A percentile compares a stretch with the other conserved stretches of the same genome.
Evolutionary conservation across 2,797 vertebrate species (phyloP).

Genomic region (Etheostoma perlongum): DNA sequence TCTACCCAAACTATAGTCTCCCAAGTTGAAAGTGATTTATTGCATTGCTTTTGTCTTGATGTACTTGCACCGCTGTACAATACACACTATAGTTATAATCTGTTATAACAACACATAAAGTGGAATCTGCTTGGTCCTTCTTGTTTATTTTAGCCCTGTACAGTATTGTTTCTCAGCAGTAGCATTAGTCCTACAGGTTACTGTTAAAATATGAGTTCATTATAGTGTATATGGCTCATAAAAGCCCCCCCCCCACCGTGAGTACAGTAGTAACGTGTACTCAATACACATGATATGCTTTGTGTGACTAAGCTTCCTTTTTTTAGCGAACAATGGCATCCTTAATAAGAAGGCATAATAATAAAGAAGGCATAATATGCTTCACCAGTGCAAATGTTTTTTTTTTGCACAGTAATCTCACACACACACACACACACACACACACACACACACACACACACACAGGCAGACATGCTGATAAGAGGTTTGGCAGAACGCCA

Average conservation of each 20-base stretch:
- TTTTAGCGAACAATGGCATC: constrained; percentile 9
- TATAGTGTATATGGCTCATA: neutral
- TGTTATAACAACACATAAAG: neutral
- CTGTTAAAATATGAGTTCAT: constrained; percentile 31
- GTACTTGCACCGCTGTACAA: neutral
- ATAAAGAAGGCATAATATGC: constrained; percentile 2
- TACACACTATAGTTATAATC: too few species aligned
- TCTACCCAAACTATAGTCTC: neutral
- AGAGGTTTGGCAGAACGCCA: constrained; percentile 54
- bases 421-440: neutral
- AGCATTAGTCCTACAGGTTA: neutral
- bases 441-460: constrained; percentile 18
- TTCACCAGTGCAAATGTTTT: constrained; percentile 17
- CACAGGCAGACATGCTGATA: constrained; percentile 52
- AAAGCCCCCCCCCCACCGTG: neutral
- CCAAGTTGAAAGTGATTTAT: neutral
- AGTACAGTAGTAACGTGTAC: neutral
- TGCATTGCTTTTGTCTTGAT: neutral
- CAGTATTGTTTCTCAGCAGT: neutral
- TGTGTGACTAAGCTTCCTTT: constrained; percentile 5
- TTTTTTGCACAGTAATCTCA: constrained; percentile 33
- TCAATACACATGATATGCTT: neutral
- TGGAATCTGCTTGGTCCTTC: neutral
- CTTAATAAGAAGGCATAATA: constrained; percentile 24
- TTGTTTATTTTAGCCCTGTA: neutral